Evolutionary conservation across 2,797 vertebrate genomes (phyloP), one percentile per base, ranked within the genome.

Genomic region (Clarias fuscus): DNA sequence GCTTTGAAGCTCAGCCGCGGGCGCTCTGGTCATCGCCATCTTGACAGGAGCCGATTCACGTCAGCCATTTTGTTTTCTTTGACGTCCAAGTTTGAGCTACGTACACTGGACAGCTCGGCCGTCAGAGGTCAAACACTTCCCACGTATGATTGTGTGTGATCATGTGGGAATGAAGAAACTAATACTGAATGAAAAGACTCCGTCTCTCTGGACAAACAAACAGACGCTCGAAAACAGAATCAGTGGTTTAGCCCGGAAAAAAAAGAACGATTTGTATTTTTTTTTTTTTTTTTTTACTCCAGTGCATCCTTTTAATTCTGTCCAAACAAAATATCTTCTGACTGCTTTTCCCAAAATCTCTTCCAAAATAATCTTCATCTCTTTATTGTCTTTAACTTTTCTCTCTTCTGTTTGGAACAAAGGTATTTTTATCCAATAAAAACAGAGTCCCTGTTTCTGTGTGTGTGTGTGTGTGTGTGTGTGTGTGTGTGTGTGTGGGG

Each of bases 301-400:
- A 5, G 56, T 14, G 56, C 33, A 15, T 64, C 77, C 40, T 80
- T 64, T 64, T 80, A 79, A 64, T 64, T 62, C 59, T 64, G 8
- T 80, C 53, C 77, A 80, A 80, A 24, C 59, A n/a, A 80, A 80
- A 80, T 64, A 61, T n/a, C 59, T 43, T 64, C 33, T 22, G 15
- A 43, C 13, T 80, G 59, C 1, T 80, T 64, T 80, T 80, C 77
- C 77, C 77, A 80, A 64, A 80, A 64, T 62, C 77, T 15, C 20
- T 80, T 80, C 37, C 77, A 80, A 80, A 64, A 27, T 20, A 80
- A 40, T 40, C 30, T 64, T 40, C 22, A 22, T 33, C 17, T 77
- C 75, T 77, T 77, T 33, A 59, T 59, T 40, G 17, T 56, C n/a
- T 3, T 30, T 48, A 0, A 17, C 2, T 75, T 13, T 75, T 75